These are phyloP conservation scores for Podilymbus podiceps DNA, from an alignment of 2,113 vertebrate genomes.

Conservation along the genomic window DNA sequence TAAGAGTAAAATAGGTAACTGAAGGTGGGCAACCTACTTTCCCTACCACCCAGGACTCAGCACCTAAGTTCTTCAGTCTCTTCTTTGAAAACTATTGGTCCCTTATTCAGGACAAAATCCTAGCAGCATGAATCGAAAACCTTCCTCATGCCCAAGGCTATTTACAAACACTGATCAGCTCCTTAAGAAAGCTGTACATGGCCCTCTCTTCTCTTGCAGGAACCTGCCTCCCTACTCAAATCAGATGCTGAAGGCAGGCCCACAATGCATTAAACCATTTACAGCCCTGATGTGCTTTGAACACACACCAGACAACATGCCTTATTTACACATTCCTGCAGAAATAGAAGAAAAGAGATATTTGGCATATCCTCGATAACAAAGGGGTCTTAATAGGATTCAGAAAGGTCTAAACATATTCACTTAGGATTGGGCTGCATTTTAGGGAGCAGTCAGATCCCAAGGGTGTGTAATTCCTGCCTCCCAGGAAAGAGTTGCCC, in stretches of 20 bases:
- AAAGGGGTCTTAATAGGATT: background rate
- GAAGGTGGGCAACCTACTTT: background rate
- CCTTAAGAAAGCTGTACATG: background rate
- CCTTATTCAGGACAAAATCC: background rate
- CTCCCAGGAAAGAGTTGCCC: background rate
- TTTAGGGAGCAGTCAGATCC: background rate
- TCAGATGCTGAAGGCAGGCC: background rate
- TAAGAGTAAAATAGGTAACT: background rate
- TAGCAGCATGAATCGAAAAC: background rate
- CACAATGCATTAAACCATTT: background rate
- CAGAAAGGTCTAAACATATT: background rate
- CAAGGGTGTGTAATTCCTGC: background rate
- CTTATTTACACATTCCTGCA: background rate
- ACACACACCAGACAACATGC: background rate
- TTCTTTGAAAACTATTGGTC: background rate
- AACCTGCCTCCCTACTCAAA: background rate
- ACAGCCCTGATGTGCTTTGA: background rate
- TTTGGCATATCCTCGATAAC: background rate
- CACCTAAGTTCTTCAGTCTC: background rate
- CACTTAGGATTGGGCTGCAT: background rate
- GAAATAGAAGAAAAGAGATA: background rate
- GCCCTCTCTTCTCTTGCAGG: background rate
- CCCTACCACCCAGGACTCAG: background rate
- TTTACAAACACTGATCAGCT: background rate
- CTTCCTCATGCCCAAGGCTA: background rate